Evolutionary conservation across 2,797 vertebrate genomes (phyloP).

Genomic region (Buceros bicornis): DNA sequence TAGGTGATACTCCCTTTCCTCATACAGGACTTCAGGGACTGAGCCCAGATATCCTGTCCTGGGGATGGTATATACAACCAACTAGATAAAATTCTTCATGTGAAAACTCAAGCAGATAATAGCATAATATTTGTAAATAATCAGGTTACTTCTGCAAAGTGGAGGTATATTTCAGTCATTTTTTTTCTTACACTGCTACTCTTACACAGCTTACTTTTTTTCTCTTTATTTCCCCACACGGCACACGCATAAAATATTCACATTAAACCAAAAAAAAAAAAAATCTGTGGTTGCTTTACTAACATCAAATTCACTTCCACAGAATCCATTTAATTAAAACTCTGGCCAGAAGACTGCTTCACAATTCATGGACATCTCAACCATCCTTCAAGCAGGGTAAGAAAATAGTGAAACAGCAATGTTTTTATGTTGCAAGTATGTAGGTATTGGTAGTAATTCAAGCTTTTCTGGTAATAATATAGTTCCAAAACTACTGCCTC

Average conservation of each 20-base stretch:
- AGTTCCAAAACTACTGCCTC: slow-evolving; percentile 39
- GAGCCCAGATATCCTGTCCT: background rate
- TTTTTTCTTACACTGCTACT: background rate
- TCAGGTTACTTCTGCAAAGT: background rate
- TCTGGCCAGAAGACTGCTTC: background rate
- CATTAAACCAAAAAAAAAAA: background rate
- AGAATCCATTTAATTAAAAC: slow-evolving; percentile 35
- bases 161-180: background rate
- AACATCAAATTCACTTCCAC: slow-evolving; percentile 15
- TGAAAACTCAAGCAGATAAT: background rate
- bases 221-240: background rate
- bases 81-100: background rate
- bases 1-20: background rate
- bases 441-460: slow-evolving; percentile 17
- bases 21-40: background rate
- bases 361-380: background rate
- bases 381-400: background rate
- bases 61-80: too few relatives aligned
- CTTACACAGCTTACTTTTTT: background rate
- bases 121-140: background rate
- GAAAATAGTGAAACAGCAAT: background rate
- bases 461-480: slow-evolving; percentile 31
- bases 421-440: slow-evolving; percentile 14
- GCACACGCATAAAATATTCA: background rate
- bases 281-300: background rate